Base-by-base conservation (phyloP, 2,888 invertebrate species). In the Timandra comae region DNA sequence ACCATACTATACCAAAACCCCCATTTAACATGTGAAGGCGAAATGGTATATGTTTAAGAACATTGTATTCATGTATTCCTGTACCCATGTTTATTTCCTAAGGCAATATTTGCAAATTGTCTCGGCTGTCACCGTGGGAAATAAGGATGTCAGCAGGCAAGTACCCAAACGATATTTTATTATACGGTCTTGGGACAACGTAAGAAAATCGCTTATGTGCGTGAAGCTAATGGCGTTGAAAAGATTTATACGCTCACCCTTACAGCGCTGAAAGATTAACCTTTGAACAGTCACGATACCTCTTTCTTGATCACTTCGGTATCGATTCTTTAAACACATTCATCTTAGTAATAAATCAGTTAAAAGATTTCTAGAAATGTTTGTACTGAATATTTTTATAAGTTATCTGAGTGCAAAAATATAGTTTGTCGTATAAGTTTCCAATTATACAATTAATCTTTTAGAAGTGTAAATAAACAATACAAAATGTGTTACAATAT, bases 151-250 rank as follows among this genome's bases (percentile, higher is more conserved):
- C 58, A 57, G 52, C 47, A 49, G 41, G 40, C 48, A 49, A 53
- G 52, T 47, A 51, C 49, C 45, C 52, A 43, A 56, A 51, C 56
- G 55, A 56, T 63, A 58, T 53, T 59, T 60, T 61, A 54, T 54
- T 52, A 46, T 45, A 43, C 39, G 48, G 47, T 52, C 49, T 50
- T 43, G 36, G 36, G 45, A 48, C 43, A 43, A 32, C 50, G 32
- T 31, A 38, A 49, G 43, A 54, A 54, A 55, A 54, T 50, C 58
- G 56, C 55, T 62, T 61, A 63, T 61, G 59, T 62, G 63, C 59
- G 60, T 54, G 52, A 55, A 63, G 52, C 63, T 64, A 71, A 73
- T 72, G 68, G 67, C 42, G 63, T 49, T 46, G 70, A 69, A 71
- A 68, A 72, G 69, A 72, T 71, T 67, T 46, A 50, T 50, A 39